Percentiles rank a stretch among this genome's conserved stretches.
These are phyloP conservation scores for Lamellibrachia satsuma DNA, from an alignment of 2,888 invertebrate genomes.

Conservation along the genomic window DNA sequence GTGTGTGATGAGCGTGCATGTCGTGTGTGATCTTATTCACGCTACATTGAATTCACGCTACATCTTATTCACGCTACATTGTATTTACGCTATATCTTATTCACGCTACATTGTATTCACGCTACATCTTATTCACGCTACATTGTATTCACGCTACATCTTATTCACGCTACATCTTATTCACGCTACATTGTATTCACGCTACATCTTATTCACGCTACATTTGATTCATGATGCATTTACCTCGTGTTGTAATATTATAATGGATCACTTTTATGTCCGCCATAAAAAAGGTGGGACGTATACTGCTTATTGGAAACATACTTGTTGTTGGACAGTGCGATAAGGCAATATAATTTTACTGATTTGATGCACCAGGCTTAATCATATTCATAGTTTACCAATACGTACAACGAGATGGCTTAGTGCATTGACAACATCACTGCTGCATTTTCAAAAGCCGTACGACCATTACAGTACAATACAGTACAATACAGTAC, in stretches of 20 bases:
- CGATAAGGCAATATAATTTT: not conserved
- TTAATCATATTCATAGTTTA: not conserved
- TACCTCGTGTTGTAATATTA: not conserved
- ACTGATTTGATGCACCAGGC: not conserved
- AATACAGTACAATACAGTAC: too few species aligned
- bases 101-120: too few species aligned
- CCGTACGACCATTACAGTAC: too few species aligned
- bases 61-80: too few species aligned
- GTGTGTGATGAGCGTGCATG: too few species aligned
- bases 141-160: too few species aligned
- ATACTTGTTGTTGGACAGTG: not conserved
- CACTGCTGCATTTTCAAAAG: too few species aligned
- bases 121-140: too few species aligned
- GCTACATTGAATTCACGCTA: too few species aligned
- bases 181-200: not conserved
- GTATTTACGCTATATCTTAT: too few species aligned
- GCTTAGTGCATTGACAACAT: not conserved
- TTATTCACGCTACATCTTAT: not conserved
- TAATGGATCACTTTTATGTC: not conserved
- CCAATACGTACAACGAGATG: not conserved
- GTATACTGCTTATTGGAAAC: not conserved
- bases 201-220: not conserved
- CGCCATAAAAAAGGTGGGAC: not conserved
- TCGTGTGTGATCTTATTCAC: too few species aligned
- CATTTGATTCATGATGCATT: not conserved